These are phyloP conservation scores for Astur gentilis DNA, from an alignment of 2,113 vertebrate genomes.

Conservation along the genomic window DNA sequence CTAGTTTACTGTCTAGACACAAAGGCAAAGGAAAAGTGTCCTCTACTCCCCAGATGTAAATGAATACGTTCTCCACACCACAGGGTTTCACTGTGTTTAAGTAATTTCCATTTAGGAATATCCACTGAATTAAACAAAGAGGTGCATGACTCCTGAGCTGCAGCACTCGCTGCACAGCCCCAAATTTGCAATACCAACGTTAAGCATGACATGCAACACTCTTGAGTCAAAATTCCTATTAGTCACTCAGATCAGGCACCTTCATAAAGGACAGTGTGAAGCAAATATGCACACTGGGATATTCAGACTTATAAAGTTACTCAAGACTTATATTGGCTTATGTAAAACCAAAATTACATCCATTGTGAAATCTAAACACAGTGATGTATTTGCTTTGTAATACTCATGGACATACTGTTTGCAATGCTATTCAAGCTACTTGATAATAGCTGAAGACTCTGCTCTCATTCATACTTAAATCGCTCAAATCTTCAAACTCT, in stretches of 20 bases:
- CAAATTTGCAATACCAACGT: background rate
- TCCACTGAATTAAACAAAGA: conserved; percentile 41
- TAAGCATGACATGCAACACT: background rate
- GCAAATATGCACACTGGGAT: background rate
- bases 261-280: conserved; percentile 51
- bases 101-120: conserved; percentile 16
- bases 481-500: background rate
- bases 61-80: background rate
- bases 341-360: background rate
- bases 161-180: conserved; percentile 49
- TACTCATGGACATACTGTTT: conserved; percentile 37
- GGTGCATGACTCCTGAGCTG: conserved; percentile 49
- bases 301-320: background rate
- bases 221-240: background rate
- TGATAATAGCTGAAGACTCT: background rate
- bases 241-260: background rate
- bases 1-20: background rate
- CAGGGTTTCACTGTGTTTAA: background rate
- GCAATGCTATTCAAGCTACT: background rate
- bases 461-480: background rate
- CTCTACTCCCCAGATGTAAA: background rate
- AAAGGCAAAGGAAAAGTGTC: background rate
- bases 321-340: background rate
- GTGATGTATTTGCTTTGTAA: conserved; percentile 30
- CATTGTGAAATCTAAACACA: conserved; percentile 32